Conservation (phyloP, 2,888 invertebrate genomes). For the Ophraella communa region DNA sequence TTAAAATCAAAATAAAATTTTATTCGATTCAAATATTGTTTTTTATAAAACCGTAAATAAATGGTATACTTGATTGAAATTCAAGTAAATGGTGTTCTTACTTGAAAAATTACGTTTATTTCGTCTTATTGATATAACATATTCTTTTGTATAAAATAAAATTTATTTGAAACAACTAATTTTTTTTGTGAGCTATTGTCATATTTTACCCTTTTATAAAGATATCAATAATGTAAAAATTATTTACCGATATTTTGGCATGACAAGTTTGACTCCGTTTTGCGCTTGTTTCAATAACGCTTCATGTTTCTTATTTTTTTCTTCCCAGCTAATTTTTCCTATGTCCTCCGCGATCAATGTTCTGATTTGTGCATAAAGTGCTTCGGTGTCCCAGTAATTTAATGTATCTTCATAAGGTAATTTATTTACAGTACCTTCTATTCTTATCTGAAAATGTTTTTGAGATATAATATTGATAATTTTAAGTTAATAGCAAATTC, state of each 20-base stretch:
- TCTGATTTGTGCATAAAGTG: slow-evolving; percentile 58
- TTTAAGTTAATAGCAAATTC: background rate
- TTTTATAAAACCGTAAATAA: no score
- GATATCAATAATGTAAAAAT: no score
- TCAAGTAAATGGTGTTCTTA: no score
- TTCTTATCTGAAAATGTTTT: slow-evolving; percentile 54
- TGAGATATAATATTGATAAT: background rate
- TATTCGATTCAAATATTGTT: no score
- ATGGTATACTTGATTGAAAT: no score
- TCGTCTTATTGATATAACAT: no score
- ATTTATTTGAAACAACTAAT: no score
- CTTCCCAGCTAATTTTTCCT: slow-evolving; percentile 58
- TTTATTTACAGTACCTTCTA: slow-evolving; percentile 57
- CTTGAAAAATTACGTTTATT: no score
- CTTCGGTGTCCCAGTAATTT: slow-evolving; percentile 59
- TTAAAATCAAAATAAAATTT: no score
- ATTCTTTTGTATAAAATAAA: no score
- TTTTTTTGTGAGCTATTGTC: no score
- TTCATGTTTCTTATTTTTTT: slow-evolving; percentile 60
- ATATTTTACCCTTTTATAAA: no score
- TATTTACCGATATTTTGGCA: slow-evolving; percentile 59
- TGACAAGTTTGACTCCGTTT: slow-evolving; percentile 49
- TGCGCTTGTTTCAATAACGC: slow-evolving; percentile 52
- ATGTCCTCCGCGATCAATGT: slow-evolving; percentile 60
- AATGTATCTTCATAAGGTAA: slow-evolving; percentile 51